Evolutionary conservation across 2,797 vertebrate genomes (phyloP), one percentile per base, ranked within the genome.

Genomic region (Xyrichtys novacula): DNA sequence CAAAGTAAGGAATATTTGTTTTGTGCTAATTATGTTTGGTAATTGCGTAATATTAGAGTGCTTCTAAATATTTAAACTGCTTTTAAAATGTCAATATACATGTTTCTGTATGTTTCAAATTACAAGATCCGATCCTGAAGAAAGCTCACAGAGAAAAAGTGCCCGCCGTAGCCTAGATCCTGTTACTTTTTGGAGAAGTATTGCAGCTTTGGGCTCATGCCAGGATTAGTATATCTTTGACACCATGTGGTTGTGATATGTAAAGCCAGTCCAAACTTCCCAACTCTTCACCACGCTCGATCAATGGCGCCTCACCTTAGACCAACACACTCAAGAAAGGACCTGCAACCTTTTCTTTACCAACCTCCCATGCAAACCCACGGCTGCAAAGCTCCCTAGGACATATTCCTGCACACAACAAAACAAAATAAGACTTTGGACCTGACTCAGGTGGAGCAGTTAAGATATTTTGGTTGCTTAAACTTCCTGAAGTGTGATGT

Each of bases 31-130:
- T 63, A 74, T 68, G 49, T 59, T 55, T 57, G 59, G 22, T 78
- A 79, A 69, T 54, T 74, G 53, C 74, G 65, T 60, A 29, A 46
- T 47, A 69, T 76, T 69, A 71, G 69, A 63, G 63, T 66, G 49
- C 60, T 60, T 84, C 74, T 65, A 79, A 76, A 83, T 49, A 10
- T 36, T 62, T 63, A 59, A 76, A 76, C 60, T 49, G 43, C 50
- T n/a, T n/a, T n/a, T n/a, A n/a, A n/a, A n/a, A n/a, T n/a, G n/a
- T n/a, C n/a, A n/a, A n/a, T n/a, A n/a, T n/a, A n/a, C n/a, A n/a
- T n/a, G n/a, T n/a, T n/a, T n/a, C n/a, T n/a, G n/a, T n/a, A n/a
- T n/a, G n/a, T n/a, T n/a, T n/a, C n/a, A n/a, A n/a, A n/a, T n/a
- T 70, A 29, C 57, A 16, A 17, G 31, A 64, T 29, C 2, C 46